phyloP scores from a whole-genome alignment of 2,797 vertebrate genomes.

The Rhodeus uyekii region DNA sequence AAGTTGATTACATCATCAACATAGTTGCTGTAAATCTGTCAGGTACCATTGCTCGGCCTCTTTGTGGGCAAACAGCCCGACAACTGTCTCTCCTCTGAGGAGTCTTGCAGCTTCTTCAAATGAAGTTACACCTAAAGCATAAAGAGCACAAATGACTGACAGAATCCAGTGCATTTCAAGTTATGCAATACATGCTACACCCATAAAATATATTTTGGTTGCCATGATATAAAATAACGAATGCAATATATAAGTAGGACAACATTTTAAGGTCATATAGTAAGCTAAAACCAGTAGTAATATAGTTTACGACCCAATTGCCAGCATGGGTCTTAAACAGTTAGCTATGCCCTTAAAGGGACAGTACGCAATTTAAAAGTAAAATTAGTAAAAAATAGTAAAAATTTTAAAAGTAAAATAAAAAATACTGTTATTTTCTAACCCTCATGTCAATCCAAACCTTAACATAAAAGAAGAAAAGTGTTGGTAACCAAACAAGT shows the following conservation, averaged over 20 bases:
- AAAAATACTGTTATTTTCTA: not conserved
- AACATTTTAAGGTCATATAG: not conserved
- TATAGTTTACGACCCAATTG: not conserved
- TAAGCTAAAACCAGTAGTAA: not conserved
- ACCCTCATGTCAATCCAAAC: not conserved
- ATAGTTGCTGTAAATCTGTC: not conserved
- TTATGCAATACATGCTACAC: not conserved
- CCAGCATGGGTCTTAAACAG: not conserved
- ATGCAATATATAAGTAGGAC: not conserved
- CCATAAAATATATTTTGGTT: not conserved
- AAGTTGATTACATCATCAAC: not conserved
- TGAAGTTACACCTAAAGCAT: conserved; percentile 55
- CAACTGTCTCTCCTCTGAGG: conserved; percentile 70
- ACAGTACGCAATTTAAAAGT: too few relatives aligned
- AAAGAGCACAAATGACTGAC: not conserved
- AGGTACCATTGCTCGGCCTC: conserved; percentile 73
- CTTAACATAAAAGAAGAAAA: not conserved
- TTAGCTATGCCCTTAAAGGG: not conserved
- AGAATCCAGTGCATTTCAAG: not conserved
- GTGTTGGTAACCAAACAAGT: not conserved
- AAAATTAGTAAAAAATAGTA: too few relatives aligned
- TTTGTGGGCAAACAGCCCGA: conserved; percentile 65
- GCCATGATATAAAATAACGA: not conserved
- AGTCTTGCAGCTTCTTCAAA: conserved; percentile 69
- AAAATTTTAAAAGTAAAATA: too few relatives aligned